Evolutionary conservation across 2,797 vertebrate genomes (phyloP).

Genomic region (Paguma larvata): DNA sequence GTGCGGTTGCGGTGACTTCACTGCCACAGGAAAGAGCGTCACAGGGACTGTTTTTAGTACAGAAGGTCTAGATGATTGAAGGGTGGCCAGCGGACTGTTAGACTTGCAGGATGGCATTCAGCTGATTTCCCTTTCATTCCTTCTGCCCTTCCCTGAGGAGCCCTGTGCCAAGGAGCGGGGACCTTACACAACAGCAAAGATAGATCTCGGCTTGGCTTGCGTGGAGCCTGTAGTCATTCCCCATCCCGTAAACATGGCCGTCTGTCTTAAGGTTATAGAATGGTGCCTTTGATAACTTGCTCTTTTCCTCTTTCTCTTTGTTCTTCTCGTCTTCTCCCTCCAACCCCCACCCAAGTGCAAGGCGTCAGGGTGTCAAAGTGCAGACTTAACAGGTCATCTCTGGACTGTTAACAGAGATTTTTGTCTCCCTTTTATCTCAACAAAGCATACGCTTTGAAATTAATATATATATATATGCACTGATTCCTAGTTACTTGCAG

Average conservation of each 20-base stretch:
- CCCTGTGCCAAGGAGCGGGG: neutral
- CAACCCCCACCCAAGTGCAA: neutral
- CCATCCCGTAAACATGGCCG: accelerated
- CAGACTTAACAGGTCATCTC: neutral
- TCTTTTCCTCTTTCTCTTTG: neutral
- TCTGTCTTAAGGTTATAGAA: neutral
- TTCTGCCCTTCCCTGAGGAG: neutral
- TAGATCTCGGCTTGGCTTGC: neutral
- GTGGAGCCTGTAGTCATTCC: neutral
- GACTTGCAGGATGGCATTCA: neutral
- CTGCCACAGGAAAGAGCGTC: neutral
- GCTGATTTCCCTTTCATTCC: neutral
- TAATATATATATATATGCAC: neutral
- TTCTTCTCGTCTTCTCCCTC: neutral
- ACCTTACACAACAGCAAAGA: neutral
- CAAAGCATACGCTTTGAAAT: neutral
- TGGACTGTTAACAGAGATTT: neutral
- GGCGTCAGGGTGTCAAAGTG: neutral
- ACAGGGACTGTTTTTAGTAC: neutral
- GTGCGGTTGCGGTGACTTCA: neutral
- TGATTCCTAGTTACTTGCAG: neutral
- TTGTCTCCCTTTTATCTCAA: neutral
- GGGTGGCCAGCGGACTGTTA: neutral
- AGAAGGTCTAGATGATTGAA: neutral
- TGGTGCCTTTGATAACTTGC: too few species aligned